Percentiles rank a stretch among this genome's conserved stretches.
Evolutionary conservation across 2,797 vertebrate species (phyloP).

Genomic region (Coendou prehensilis): DNA sequence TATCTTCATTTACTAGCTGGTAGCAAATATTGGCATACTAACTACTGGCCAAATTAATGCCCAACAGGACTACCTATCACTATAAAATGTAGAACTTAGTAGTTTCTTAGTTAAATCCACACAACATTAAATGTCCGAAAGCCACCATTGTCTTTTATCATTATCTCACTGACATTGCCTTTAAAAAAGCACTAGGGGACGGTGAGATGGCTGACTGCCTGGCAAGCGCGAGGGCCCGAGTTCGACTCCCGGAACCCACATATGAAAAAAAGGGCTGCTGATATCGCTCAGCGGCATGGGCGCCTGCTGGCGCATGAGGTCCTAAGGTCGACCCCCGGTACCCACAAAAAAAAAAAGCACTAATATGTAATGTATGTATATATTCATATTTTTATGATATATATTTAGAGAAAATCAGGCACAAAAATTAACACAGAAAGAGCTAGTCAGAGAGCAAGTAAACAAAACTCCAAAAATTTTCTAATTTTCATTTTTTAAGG

Average conservation of each 20-base stretch:
- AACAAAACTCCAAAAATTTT: neutral
- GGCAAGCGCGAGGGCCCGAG: too few species aligned
- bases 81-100: neutral
- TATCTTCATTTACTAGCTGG: neutral
- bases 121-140: neutral
- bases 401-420: neutral
- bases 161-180: neutral
- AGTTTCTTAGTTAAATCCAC: neutral
- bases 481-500: neutral
- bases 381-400: neutral
- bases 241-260: too few species aligned
- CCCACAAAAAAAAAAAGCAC: neutral
- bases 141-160: neutral
- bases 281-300: too few species aligned
- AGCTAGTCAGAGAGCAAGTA: neutral
- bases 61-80: neutral
- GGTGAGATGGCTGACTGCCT: too few species aligned
- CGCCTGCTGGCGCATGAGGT: too few species aligned
- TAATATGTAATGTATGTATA: neutral
- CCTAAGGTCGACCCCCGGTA: too few species aligned
- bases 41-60: neutral
- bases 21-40: neutral
- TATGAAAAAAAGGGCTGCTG: too few species aligned
- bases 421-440: neutral
- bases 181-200: neutral